These are phyloP conservation scores for Caenorhabditis angaria DNA, from an alignment of 2,888 invertebrate species.

Conservation along the genomic window DNA sequence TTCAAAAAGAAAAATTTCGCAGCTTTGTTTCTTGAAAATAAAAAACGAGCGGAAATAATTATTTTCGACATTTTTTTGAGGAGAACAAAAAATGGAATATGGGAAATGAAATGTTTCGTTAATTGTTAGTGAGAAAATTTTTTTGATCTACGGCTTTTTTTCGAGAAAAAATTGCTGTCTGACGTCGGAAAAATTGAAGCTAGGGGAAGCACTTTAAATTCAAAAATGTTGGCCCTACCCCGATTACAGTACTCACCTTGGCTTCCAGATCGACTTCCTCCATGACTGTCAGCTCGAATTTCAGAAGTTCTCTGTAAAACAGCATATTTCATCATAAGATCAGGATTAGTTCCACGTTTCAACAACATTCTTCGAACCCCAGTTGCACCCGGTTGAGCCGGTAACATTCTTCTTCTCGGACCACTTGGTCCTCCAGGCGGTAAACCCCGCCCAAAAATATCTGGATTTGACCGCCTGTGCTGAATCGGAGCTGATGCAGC, in stretches of 20 bases:
- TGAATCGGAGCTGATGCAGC: background rate
- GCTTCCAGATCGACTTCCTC: constrained; percentile 17
- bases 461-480: background rate
- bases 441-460: no score
- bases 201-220: no score
- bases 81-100: background rate
- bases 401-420: constrained; percentile 25
- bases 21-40: background rate
- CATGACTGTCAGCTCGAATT: constrained; percentile 29
- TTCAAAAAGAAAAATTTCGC: no score
- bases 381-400: constrained; percentile 23
- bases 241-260: constrained; percentile 33
- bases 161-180: no score
- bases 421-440: background rate
- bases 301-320: constrained; percentile 41
- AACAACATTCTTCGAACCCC: constrained; percentile 37
- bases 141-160: no score
- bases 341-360: constrained; percentile 42
- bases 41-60: background rate
- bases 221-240: no score
- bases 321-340: constrained; percentile 35
- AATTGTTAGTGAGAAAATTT: no score
- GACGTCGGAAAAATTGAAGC: no score
- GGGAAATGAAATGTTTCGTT: background rate
- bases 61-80: background rate